These are phyloP conservation scores for Alosa alosa DNA, from an alignment of 2,113 vertebrate species.

Conservation along the genomic window DNA sequence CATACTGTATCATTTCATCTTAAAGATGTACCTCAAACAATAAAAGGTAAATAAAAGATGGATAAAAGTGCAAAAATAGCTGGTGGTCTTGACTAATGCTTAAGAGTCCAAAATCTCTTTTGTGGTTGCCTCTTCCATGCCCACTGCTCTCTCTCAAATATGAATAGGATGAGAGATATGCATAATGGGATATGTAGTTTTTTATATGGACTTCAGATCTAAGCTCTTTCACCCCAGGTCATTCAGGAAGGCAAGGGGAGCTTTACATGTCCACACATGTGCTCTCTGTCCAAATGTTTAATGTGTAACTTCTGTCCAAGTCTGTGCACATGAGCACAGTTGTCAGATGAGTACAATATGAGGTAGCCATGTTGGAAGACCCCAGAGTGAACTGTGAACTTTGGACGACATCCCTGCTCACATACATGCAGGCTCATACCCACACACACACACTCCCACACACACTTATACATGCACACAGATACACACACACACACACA, in stretches of 20 bases:
- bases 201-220: not conserved
- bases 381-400: constrained; percentile 7
- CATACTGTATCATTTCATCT: not conserved
- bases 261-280: not conserved
- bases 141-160: not conserved
- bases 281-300: not conserved
- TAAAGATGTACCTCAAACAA: not conserved
- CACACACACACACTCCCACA: not conserved
- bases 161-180: not conserved
- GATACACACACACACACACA: not conserved
- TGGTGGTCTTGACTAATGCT: not conserved
- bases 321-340: not conserved
- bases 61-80: not conserved
- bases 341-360: not conserved
- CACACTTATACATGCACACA: not conserved
- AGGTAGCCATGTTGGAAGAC: not conserved
- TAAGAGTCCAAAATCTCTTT: not conserved
- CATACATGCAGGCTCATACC: not conserved
- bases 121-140: not conserved
- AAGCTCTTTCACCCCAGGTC: not conserved
- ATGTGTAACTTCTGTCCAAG: not conserved
- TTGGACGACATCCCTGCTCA: not conserved
- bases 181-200: constrained; percentile 9
- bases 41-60: not conserved
- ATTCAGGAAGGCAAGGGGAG: not conserved